A percentile compares a stretch with the other conserved stretches of the same genome.
These are phyloP conservation scores for Labrus mixtus DNA, from an alignment of 2,113 vertebrate species.

Conservation along the genomic window DNA sequence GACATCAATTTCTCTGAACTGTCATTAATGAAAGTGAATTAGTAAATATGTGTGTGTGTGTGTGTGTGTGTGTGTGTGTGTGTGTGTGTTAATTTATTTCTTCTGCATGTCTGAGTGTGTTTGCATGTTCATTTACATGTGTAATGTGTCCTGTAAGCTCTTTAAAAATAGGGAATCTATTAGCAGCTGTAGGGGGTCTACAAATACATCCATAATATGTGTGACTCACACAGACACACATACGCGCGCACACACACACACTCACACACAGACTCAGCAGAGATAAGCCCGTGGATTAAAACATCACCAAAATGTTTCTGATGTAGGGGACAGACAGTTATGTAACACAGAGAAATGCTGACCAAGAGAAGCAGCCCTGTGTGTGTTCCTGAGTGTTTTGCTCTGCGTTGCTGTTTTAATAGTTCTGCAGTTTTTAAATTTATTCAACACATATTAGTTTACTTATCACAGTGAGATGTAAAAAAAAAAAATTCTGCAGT, in stretches of 20 bases:
- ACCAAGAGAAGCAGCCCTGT: conserved; percentile 40
- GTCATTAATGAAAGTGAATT: no score
- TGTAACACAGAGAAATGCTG: conserved; percentile 63
- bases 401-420: not conserved
- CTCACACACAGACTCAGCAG: conserved; percentile 34
- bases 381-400: not conserved
- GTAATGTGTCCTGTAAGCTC: conserved; percentile 24
- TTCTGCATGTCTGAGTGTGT: conserved; percentile 9
- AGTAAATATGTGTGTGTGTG: not conserved
- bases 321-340: conserved; percentile 64
- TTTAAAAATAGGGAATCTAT: conserved; percentile 48
- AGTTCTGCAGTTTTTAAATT: not conserved
- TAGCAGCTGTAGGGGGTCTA: conserved; percentile 40
- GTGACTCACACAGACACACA: conserved; percentile 5
- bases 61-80: not conserved
- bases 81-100: not conserved
- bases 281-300: conserved; percentile 69
- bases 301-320: conserved; percentile 52
- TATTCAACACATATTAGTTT: not conserved
- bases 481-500: not conserved
- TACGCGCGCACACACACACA: conserved; percentile 10
- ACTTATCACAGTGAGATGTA: not conserved
- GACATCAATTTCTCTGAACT: no score
- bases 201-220: conserved; percentile 49
- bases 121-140: conserved; percentile 27